Evolutionary conservation across 1,140 invertebrate species (phyloP), one percentile per base, ranked within the genome.

Genomic region (Pissodes strobi): DNA sequence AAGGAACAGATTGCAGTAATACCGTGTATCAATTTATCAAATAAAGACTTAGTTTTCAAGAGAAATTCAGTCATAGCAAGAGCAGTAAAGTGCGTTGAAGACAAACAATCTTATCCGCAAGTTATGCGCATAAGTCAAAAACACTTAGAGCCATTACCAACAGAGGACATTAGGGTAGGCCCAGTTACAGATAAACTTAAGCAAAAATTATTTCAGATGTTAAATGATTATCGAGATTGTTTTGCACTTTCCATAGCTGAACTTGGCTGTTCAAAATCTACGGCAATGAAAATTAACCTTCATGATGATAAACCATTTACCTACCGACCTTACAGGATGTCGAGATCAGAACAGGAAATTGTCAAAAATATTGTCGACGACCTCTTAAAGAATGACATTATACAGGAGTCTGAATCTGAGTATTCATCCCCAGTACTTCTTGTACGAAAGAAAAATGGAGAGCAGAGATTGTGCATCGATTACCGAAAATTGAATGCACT

Each of bases 391-490:
- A 18, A 37, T 22, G 48, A 34, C 2, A 62, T 66, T 9, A 66
- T 79, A 0, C 8, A 37, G n/a, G 17, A 53, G 6, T 72, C 66
- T n/a, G 34, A 64, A 2, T 78, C 76, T 0, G 4, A 3, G 3
- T 76, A 71, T 58, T 68, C 69, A 1, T 72, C 71, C 15, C 70
- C 72, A 12, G 69, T 75, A 6, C 21, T 49, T 5, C 23, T 49
- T 3, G 46, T 21, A 27, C 4, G 18, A 13, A 49, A 27, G 23
- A 49, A 49, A 18, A 27, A 49, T 19, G 46, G 46, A 4, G 19
- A 21, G 15, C 6, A 22, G 8, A 6, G 46, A 13, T 5, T 49
- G 19, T 49, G 46, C 15, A 27, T 49, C 4, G 46, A 49, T 13
- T 45, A 15, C 18, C 8, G 41, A 13, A 19, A 45, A 19, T 19